Evolutionary conservation across 2,797 vertebrate genomes (phyloP).

Genomic region (Myotis pilosus): DNA sequence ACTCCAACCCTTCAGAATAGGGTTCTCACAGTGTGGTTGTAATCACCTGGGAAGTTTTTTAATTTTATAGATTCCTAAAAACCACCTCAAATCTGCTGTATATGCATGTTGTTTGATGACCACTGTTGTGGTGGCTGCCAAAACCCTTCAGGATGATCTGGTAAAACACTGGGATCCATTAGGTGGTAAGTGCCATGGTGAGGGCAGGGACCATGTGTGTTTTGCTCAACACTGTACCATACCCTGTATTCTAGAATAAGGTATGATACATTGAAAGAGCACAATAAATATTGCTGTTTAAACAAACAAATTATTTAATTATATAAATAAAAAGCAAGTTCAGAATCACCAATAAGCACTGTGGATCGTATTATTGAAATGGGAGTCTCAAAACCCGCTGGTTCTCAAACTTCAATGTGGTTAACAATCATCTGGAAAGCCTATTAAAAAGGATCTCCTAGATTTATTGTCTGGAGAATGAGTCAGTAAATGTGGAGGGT

Average conservation of each 20-base stretch:
- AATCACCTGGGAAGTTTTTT: not conserved
- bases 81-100: not conserved
- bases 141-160: not conserved
- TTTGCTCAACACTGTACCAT: not conserved
- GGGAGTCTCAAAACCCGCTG: too few species aligned
- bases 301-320: not conserved
- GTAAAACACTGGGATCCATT: not conserved
- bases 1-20: not conserved
- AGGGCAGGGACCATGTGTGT: not conserved
- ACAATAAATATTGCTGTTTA: not conserved
- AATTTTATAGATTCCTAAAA: not conserved
- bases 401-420: not conserved
- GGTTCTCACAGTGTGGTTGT: not conserved
- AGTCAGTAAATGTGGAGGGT: not conserved
- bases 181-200: not conserved
- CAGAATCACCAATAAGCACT: not conserved
- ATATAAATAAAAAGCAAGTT: not conserved
- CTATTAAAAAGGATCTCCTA: not conserved
- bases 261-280: not conserved
- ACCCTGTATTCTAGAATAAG: not conserved
- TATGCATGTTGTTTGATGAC: not conserved
- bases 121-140: not conserved
- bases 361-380: not conserved
- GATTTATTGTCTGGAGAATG: not conserved
- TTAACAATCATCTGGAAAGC: not conserved